phyloP scores from a whole-genome alignment of 1,140 invertebrate species.

The Zaprionus davidi region DNA sequence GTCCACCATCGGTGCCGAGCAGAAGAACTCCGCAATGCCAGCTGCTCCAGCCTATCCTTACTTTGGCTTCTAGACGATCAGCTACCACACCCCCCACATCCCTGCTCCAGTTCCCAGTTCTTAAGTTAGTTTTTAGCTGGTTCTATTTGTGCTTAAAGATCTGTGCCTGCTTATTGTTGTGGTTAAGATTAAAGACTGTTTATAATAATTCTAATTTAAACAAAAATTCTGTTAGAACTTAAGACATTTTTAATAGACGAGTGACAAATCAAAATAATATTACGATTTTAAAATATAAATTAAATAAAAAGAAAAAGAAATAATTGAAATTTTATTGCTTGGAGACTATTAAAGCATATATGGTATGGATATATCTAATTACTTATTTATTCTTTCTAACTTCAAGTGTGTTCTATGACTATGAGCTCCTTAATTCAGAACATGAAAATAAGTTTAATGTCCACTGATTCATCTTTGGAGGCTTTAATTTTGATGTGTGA shows the following conservation, averaged over 20 bases:
- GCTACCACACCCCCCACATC: background rate
- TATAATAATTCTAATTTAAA: slow-evolving; percentile 42
- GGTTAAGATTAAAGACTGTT: slow-evolving; percentile 67
- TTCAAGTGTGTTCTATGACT: too few species aligned
- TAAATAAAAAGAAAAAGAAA: slow-evolving; percentile 14
- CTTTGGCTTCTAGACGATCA: slow-evolving; percentile 65
- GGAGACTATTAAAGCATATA: background rate
- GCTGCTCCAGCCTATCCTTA: slow-evolving; percentile 68
- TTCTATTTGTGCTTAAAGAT: slow-evolving; percentile 6
- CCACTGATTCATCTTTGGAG: background rate
- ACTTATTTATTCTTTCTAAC: too few species aligned
- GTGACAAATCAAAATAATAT: slow-evolving; percentile 47
- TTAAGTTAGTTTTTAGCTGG: slow-evolving; percentile 31
- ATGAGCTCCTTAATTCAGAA: too few species aligned
- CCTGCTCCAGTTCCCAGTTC: slow-evolving; percentile 29
- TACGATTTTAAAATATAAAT: slow-evolving; percentile 21
- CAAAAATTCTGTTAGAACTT: slow-evolving; percentile 15
- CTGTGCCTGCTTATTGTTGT: slow-evolving; percentile 26
- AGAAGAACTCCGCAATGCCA: slow-evolving; percentile 62
- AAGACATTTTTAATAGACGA: slow-evolving; percentile 9
- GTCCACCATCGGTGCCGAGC: slow-evolving; percentile 39
- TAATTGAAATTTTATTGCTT: background rate
- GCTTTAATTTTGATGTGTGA: background rate
- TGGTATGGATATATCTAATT: background rate
- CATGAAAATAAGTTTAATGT: background rate